Percentiles rank a stretch among this genome's conserved stretches.
Evolutionary conservation across 2,888 invertebrate genomes (phyloP).

Genomic region (Augiades crinisus): DNA sequence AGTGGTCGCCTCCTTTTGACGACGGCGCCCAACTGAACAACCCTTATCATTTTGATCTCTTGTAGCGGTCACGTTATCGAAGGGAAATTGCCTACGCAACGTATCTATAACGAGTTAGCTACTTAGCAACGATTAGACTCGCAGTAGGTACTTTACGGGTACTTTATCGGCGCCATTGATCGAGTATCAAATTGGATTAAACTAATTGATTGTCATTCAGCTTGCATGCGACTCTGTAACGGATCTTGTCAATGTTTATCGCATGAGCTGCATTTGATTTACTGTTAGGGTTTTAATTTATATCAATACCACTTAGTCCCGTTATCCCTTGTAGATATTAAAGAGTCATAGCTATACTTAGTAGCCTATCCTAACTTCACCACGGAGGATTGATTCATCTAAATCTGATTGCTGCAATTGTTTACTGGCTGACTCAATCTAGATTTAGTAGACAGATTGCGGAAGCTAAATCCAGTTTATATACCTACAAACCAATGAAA

Average conservation of each 20-base stretch:
- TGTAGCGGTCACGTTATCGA: constrained; percentile 13
- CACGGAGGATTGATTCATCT: no score
- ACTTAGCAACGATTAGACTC: constrained; percentile 13
- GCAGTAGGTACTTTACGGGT: no score
- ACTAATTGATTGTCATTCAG: constrained; percentile 11
- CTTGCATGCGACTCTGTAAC: constrained; percentile 1
- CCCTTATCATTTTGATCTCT: constrained; percentile 55
- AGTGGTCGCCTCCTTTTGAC: constrained; percentile 57
- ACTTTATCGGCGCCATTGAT: constrained; percentile 9
- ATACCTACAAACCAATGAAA: no score
- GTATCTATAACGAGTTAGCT: constrained; percentile 8
- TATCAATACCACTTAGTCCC: no score
- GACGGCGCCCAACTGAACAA: constrained; percentile 50
- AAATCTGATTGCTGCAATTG: no score
- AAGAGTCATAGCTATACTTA: no score
- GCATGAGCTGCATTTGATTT: neutral
- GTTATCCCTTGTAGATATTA: neutral
- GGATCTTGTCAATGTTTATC: constrained; percentile 1
- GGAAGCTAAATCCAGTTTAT: no score
- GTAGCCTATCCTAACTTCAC: no score
- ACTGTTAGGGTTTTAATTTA: neutral
- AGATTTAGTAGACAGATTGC: no score
- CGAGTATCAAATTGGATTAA: constrained; percentile 9
- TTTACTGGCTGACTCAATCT: no score
- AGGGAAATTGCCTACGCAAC: constrained; percentile 12